A percentile compares a stretch with the other conserved stretches of the same genome.
phyloP scores from a whole-genome alignment of 2,888 invertebrate genomes.

The Trachelus tabidus region DNA sequence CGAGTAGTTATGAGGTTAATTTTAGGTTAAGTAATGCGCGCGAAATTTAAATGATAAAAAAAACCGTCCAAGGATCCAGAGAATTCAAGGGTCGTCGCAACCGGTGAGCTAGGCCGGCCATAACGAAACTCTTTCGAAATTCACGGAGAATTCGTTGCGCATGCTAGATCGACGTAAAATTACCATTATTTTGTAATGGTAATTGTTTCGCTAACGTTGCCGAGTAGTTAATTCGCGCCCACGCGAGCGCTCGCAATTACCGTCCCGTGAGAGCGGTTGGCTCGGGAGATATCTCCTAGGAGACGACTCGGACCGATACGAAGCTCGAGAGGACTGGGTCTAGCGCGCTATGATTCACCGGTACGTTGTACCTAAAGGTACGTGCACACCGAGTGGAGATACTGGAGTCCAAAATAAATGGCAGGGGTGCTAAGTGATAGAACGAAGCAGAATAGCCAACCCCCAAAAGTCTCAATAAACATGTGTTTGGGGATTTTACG shows the following conservation, averaged over 20 bases:
- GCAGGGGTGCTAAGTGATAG: background rate
- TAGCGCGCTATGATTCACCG: background rate
- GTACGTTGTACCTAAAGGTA: background rate
- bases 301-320: background rate
- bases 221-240: constrained; percentile 19
- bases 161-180: constrained; percentile 6
- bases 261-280: background rate
- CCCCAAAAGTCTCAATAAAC: background rate
- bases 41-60: background rate
- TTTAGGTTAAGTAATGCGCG: background rate
- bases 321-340: background rate
- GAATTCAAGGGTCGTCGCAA: background rate
- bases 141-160: background rate
- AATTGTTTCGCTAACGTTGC: constrained; percentile 17
- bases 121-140: background rate
- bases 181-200: constrained; percentile 24
- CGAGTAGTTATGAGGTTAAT: background rate
- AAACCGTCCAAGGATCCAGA: background rate
- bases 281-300: background rate
- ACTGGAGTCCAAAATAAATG: background rate
- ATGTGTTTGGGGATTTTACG: background rate
- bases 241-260: constrained; percentile 5
- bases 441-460: background rate
- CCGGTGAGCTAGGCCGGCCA: background rate
- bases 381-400: background rate